phyloP scores from a whole-genome alignment of 2,797 vertebrate species.

The Leptodactylus fallax region DNA sequence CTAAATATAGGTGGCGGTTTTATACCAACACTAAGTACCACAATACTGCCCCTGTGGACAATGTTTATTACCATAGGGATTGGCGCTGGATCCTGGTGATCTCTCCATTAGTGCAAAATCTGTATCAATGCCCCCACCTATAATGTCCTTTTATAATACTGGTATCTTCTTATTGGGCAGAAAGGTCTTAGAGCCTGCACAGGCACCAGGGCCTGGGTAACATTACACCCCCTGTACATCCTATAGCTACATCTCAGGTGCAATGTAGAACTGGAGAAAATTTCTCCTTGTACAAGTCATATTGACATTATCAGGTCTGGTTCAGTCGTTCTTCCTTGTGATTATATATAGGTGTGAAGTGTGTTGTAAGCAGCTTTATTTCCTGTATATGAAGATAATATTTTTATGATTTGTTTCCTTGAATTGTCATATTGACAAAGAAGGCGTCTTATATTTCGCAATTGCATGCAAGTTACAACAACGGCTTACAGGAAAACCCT shows the following conservation, averaged over 20 bases:
- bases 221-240: too few relatives aligned
- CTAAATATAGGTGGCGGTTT: not conserved
- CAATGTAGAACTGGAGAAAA: not conserved
- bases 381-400: not conserved
- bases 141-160: too few relatives aligned
- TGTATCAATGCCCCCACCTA: too few relatives aligned
- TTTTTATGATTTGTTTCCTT: not conserved
- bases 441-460: not conserved
- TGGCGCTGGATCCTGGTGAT: too few relatives aligned
- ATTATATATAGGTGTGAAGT: not conserved
- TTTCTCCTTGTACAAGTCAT: not conserved
- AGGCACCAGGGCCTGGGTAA: too few relatives aligned
- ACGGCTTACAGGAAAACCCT: too few relatives aligned
- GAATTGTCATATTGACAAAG: slow-evolving; percentile 11
- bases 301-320: not conserved
- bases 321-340: not conserved
- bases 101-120: too few relatives aligned
- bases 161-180: too few relatives aligned
- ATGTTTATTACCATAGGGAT: too few relatives aligned
- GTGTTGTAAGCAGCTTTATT: not conserved
- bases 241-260: too few relatives aligned
- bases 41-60: too few relatives aligned
- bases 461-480: not conserved
- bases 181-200: too few relatives aligned
- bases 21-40: not conserved